Conservation (phyloP, 2,797 vertebrate genomes). For the Podargus strigoides region DNA sequence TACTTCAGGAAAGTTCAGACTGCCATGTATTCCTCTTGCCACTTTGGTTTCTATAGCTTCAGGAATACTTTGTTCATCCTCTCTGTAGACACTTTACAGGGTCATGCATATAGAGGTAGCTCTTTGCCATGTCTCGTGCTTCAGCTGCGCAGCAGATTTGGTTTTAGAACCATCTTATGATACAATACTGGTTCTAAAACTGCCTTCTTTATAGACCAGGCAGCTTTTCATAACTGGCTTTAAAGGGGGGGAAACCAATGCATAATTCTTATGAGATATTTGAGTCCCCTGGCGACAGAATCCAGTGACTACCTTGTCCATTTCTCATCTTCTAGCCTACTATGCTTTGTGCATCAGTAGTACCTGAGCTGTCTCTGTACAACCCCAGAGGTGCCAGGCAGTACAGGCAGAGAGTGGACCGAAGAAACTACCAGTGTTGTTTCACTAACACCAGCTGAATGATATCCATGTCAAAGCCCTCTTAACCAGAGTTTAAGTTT, state of each 20-base stretch:
- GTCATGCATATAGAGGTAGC: rapidly evolving
- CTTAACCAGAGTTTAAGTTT: not conserved
- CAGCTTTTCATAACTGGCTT: not conserved
- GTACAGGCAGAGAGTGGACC: rapidly evolving
- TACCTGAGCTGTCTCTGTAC: not conserved
- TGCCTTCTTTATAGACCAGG: not conserved
- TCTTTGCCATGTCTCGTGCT: not conserved
- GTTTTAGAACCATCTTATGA: not conserved
- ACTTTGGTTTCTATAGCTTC: not conserved
- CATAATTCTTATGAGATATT: not conserved
- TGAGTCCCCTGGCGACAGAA: not conserved
- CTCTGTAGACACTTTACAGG: not conserved
- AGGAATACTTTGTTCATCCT: not conserved
- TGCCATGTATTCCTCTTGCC: not conserved
- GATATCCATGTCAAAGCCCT: not conserved
- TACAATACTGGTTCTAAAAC: too few relatives aligned
- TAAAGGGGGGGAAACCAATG: not conserved
- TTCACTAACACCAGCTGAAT: not conserved
- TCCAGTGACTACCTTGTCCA: rapidly evolving
- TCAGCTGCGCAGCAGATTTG: not conserved
- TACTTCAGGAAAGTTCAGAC: not conserved
- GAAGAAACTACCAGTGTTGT: not conserved
- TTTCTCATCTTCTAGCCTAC: not conserved
- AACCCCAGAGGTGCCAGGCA: not conserved
- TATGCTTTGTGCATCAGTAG: rapidly evolving